Base-by-base conservation (phyloP, 2,113 vertebrate genomes). In the Archocentrus centrarchus region DNA sequence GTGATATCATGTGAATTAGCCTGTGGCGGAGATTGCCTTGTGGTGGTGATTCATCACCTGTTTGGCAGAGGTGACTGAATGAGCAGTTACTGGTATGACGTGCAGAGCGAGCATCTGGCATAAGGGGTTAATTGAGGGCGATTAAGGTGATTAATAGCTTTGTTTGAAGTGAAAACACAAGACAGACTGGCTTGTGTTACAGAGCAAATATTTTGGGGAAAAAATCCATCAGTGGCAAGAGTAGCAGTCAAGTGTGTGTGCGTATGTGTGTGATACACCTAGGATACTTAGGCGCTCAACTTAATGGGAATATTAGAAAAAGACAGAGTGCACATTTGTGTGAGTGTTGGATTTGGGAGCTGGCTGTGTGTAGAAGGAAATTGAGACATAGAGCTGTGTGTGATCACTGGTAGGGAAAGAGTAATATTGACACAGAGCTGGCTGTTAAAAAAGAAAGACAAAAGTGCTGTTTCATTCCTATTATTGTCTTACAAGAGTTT, bases 111-210 rank as follows among this genome's bases (percentile, higher is more conserved):
- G 93, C 94, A 95, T 96, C 96, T 95, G 96, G 93, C 88, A 90
- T 81, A 81, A 80, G 80, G 89, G 94, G 95, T 96, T 95, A 96
- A 96, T 96, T 96, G 94, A 89, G 95, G 95, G 94, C 93, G 95
- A 97, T 97, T 97, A 97, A 92, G 88, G 94, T 97, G 97, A 97
- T 97, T 97, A 97, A 98, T 97, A 96, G 96, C 94, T 94, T 93
- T 96, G 94, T 96, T 97, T 97, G 95, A 93, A 97, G 94, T 96
- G 93, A 97, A 97, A 97, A 97, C 97, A 97, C 93, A 95, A 95
- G 94, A 96, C 94, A 93, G 93, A 95, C 90, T 88, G 92, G 88
- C 90, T 96, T 95, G 90, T 94, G 95, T 98, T 97, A 96, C 96
- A 95, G 95, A 94, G 94, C 92, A 96, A 97, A 97, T 96, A 95